phyloP scores from a whole-genome alignment of 2,113 vertebrate genomes.

The Callorhinus ursinus region DNA sequence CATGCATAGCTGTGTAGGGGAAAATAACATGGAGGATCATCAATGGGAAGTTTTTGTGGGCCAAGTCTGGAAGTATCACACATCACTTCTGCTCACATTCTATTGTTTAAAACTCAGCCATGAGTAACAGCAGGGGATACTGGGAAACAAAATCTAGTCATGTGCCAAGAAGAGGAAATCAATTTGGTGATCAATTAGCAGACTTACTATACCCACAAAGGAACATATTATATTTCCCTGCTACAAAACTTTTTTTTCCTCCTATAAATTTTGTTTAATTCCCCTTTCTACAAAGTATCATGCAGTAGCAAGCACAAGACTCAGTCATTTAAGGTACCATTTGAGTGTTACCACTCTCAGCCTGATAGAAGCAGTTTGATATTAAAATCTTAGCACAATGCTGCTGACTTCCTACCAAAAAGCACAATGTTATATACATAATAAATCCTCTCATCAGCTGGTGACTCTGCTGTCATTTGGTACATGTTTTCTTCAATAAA shows the following conservation, averaged over 20 bases:
- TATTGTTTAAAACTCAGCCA: neutral
- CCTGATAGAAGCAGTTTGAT: conserved; percentile 20
- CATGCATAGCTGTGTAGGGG: fast-evolving
- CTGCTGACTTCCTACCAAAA: conserved; percentile 13
- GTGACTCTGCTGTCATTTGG: conserved; percentile 49
- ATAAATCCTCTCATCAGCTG: conserved; percentile 45
- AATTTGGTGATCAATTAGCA: neutral
- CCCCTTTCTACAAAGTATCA: neutral
- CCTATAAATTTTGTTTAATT: neutral
- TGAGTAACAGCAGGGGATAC: neutral
- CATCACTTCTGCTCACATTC: neutral
- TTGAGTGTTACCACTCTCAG: neutral
- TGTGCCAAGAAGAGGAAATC: neutral
- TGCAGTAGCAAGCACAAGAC: neutral
- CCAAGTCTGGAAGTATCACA: neutral
- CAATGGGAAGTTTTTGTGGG: neutral
- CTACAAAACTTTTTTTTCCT: neutral
- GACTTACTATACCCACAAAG: neutral
- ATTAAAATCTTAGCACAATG: neutral
- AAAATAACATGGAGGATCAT: neutral
- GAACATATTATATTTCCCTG: neutral
- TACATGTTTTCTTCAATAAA: conserved; percentile 52
- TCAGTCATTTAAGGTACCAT: neutral
- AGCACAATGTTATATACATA: neutral
- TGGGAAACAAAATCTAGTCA: neutral